These are phyloP conservation scores for Melanotaenia boesemani DNA, from an alignment of 2,797 vertebrate genomes.

Conservation along the genomic window DNA sequence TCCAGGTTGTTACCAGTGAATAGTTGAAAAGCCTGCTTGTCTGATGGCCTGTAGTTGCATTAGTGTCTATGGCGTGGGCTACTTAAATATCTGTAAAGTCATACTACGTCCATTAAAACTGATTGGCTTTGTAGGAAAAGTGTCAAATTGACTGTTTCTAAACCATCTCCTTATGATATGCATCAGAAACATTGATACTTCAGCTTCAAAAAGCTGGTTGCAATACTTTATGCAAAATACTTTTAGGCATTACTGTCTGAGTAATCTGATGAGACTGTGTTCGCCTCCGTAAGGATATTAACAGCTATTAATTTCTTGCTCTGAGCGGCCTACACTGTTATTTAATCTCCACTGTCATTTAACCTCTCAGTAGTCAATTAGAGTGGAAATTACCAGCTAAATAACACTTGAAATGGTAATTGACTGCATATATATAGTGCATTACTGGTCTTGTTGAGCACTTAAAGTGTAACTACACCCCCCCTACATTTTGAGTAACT, in stretches of 20 bases:
- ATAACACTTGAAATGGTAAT: constrained; percentile 1
- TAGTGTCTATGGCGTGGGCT: too few relatives aligned
- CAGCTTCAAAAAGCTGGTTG: background rate
- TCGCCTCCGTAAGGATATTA: constrained; percentile 8
- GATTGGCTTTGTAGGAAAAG: too few relatives aligned
- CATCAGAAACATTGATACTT: too few relatives aligned
- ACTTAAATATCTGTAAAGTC: too few relatives aligned
- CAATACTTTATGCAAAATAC: background rate
- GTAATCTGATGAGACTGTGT: background rate
- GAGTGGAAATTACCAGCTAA: constrained; percentile 21
- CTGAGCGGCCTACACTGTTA: constrained; percentile 12
- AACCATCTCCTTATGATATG: too few relatives aligned
- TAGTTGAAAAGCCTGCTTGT: too few relatives aligned
- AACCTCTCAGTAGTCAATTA: constrained; percentile 43
- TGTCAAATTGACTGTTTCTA: too few relatives aligned
- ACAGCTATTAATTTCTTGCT: constrained; percentile 41
- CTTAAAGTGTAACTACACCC: background rate
- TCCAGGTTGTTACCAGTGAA: too few relatives aligned
- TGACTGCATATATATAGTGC: too few relatives aligned
- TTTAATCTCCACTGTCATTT: constrained; percentile 39
- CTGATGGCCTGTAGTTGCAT: too few relatives aligned
- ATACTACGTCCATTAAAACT: too few relatives aligned
- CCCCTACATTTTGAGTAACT: too few relatives aligned
- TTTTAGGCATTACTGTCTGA: background rate
- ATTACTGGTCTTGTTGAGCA: background rate